These are phyloP conservation scores for Cladorhizidae sp. DNA, from an alignment of 37 sponge, comb jelly and placozoan species.

Conservation along the genomic window DNA sequence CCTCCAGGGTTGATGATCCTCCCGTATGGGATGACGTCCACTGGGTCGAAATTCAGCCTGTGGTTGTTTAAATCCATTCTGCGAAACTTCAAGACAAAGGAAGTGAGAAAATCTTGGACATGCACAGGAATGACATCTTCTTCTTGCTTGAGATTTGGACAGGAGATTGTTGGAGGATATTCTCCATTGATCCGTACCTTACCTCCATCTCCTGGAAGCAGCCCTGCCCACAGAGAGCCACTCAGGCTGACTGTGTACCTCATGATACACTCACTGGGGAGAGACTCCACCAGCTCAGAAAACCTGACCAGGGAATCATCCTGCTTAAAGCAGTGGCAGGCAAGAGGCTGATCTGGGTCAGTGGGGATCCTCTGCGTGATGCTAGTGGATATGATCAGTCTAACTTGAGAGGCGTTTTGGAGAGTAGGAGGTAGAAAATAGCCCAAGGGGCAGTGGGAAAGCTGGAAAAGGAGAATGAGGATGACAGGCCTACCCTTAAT, in stretches of 20 bases:
- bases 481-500: constrained; percentile 33
- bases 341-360: constrained; percentile 35
- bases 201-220: constrained; percentile 10
- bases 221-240: constrained; percentile 66
- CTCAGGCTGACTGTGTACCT: constrained; percentile 64
- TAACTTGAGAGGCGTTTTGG: constrained; percentile 14
- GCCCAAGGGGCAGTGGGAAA: constrained; percentile 77
- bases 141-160: background rate
- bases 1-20: constrained; percentile 61
- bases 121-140: too few relatives aligned
- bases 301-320: background rate
- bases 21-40: constrained; percentile 68
- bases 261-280: constrained; percentile 35
- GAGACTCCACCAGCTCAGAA: background rate
- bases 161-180: background rate
- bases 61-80: background rate
- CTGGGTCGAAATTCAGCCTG: constrained; percentile 32
- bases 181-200: background rate
- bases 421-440: constrained; percentile 52
- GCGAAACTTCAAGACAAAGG: background rate
- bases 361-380: constrained; percentile 66
- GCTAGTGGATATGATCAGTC: constrained; percentile 9
- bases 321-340: constrained; percentile 60
- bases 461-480: constrained; percentile 66
- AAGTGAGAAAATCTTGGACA: background rate